phyloP scores from a whole-genome alignment of 2,888 invertebrate genomes.

The Pollenia griseotomentosa region DNA sequence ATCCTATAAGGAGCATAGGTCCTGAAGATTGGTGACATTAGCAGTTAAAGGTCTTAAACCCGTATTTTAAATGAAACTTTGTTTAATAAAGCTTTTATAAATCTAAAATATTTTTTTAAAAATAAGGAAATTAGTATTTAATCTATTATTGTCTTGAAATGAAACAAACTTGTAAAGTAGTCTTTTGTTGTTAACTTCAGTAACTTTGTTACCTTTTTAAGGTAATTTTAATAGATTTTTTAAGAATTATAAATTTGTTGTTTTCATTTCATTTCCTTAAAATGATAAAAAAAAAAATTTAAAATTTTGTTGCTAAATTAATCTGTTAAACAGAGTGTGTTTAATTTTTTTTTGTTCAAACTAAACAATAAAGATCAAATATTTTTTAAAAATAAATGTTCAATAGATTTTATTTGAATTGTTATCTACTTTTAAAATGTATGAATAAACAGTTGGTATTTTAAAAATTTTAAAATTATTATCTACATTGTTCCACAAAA shows the following conservation, averaged over 20 bases:
- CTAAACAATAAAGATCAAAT: conserved; percentile 62
- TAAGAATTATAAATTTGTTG: conserved; percentile 36
- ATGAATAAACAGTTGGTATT: too few relatives aligned
- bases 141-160: conserved; percentile 18
- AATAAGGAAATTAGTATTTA: conserved; percentile 35
- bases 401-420: background rate
- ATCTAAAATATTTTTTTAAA: background rate
- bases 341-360: conserved; percentile 31
- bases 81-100: too few relatives aligned
- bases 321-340: conserved; percentile 52
- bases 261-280: conserved; percentile 17
- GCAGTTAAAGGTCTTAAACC: too few relatives aligned
- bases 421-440: background rate
- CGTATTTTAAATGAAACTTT: too few relatives aligned
- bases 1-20: too few relatives aligned
- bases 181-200: conserved; percentile 24
- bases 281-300: conserved; percentile 16
- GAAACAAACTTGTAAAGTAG: conserved; percentile 27
- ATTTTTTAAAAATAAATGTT: conserved; percentile 76
- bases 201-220: conserved; percentile 15
- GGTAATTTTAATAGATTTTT: conserved; percentile 27
- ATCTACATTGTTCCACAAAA: too few relatives aligned
- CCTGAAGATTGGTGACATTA: too few relatives aligned
- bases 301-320: conserved; percentile 52
- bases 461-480: too few relatives aligned